Percentiles rank a stretch among this genome's conserved stretches.
Evolutionary conservation across 2,888 invertebrate species (phyloP).

Genomic region (Bimastos eiseni): DNA sequence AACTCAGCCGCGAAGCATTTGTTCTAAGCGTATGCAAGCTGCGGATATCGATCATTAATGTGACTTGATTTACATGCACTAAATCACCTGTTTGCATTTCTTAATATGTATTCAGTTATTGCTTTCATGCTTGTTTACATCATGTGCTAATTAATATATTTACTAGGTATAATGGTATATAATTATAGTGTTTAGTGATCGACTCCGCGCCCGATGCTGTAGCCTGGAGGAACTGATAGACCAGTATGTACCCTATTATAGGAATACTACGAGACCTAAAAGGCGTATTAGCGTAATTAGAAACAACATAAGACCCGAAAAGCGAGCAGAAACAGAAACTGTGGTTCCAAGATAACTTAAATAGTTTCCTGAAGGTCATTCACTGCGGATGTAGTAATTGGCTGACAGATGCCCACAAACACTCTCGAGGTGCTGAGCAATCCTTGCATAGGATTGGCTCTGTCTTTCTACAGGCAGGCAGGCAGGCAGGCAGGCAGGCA

Average conservation of each 20-base stretch:
- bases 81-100: too few relatives aligned
- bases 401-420: background rate
- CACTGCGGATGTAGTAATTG: background rate
- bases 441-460: background rate
- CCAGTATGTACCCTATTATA: too few relatives aligned
- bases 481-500: background rate
- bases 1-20: background rate
- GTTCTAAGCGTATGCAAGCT: background rate
- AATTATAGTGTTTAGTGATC: background rate
- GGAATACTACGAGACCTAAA: background rate
- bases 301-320: background rate
- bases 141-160: background rate
- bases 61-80: too few relatives aligned
- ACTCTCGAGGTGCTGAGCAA: background rate
- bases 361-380: background rate
- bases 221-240: too few relatives aligned
- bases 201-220: background rate
- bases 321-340: background rate
- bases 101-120: background rate
- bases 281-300: background rate
- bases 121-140: background rate
- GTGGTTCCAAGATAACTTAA: background rate
- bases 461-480: slow-evolving; percentile 4
- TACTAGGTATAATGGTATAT: too few relatives aligned
- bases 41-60: too few relatives aligned